Percentiles rank a stretch among this genome's conserved stretches.
phyloP scores from a whole-genome alignment of 2,888 invertebrate species.

The Ennomos quercinarius region DNA sequence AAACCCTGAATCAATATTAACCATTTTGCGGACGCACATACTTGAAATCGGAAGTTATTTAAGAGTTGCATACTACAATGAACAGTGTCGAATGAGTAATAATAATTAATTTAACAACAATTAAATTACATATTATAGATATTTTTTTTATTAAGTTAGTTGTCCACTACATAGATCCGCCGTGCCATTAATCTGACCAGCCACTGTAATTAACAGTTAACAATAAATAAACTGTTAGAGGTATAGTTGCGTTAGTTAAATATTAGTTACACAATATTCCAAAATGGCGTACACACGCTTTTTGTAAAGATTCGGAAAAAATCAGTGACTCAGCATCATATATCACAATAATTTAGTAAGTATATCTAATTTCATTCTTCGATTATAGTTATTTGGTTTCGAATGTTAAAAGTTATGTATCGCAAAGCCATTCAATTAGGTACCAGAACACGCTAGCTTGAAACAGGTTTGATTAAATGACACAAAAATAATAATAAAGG shows the following conservation, averaged over 20 bases:
- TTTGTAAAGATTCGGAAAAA: constrained; percentile 78
- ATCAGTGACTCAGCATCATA: constrained; percentile 63
- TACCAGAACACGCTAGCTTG: not conserved
- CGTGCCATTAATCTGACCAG: constrained; percentile 13
- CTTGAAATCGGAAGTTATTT: too few species aligned
- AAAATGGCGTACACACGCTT: constrained; percentile 67
- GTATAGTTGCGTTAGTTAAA: constrained; percentile 64
- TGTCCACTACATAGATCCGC: not conserved
- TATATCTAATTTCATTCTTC: constrained; percentile 13
- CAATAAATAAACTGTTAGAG: constrained; percentile 77
- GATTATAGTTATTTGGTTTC: constrained; percentile 7
- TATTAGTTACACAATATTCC: constrained; percentile 50
- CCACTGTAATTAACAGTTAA: constrained; percentile 62
- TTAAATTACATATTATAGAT: too few species aligned
- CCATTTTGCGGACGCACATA: too few species aligned
- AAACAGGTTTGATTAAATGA: not conserved
- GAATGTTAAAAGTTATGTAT: constrained; percentile 7
- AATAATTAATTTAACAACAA: too few species aligned
- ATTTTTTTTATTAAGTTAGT: too few species aligned
- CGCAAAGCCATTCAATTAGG: not conserved
- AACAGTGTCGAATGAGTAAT: too few species aligned
- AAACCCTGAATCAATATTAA: too few species aligned
- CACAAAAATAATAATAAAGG: too few species aligned
- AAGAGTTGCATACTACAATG: too few species aligned
- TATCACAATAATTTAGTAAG: constrained; percentile 75